These are phyloP conservation scores for Phortica variegata DNA, from an alignment of 1,140 invertebrate genomes.

Conservation along the genomic window DNA sequence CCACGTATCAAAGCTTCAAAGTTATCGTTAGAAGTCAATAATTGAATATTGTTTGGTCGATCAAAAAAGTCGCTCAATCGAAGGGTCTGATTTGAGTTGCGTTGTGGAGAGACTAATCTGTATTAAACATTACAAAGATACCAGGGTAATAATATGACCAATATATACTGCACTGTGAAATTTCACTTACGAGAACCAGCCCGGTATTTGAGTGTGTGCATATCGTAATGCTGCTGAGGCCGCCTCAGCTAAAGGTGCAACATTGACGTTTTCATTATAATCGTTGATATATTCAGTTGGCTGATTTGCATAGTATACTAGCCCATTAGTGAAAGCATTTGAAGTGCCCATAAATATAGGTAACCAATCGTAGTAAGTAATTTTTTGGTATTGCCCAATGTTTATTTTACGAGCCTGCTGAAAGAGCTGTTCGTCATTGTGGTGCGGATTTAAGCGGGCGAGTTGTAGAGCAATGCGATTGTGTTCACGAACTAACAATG, in stretches of 20 bases:
- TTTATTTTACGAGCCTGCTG: slow-evolving; percentile 82
- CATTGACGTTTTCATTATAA: slow-evolving; percentile 78
- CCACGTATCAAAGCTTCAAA: slow-evolving; percentile 72
- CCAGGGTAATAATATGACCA: too few species aligned
- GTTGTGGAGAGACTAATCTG: slow-evolving; percentile 67
- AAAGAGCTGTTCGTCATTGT: slow-evolving; percentile 81
- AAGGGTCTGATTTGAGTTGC: slow-evolving; percentile 61
- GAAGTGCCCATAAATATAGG: slow-evolving; percentile 72
- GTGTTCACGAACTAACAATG: slow-evolving; percentile 83
- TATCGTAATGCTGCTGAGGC: slow-evolving; percentile 82
- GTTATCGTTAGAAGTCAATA: slow-evolving; percentile 63
- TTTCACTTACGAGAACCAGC: slow-evolving; percentile 71
- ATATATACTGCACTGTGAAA: too few species aligned
- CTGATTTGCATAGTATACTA: slow-evolving; percentile 62
- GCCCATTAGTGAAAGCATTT: slow-evolving; percentile 67
- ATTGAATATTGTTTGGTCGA: slow-evolving; percentile 55
- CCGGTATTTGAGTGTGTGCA: slow-evolving; percentile 79
- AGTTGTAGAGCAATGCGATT: slow-evolving; percentile 80
- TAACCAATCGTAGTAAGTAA: slow-evolving; percentile 84
- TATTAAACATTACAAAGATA: slow-evolving; percentile 2
- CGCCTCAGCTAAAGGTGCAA: slow-evolving; percentile 79
- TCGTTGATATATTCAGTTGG: slow-evolving; percentile 75
- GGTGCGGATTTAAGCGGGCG: slow-evolving; percentile 76
- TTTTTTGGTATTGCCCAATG: slow-evolving; percentile 77
- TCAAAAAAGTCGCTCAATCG: slow-evolving; percentile 77